phyloP scores from a whole-genome alignment of 1,140 invertebrate genomes.

The Bombus fervidus region DNA sequence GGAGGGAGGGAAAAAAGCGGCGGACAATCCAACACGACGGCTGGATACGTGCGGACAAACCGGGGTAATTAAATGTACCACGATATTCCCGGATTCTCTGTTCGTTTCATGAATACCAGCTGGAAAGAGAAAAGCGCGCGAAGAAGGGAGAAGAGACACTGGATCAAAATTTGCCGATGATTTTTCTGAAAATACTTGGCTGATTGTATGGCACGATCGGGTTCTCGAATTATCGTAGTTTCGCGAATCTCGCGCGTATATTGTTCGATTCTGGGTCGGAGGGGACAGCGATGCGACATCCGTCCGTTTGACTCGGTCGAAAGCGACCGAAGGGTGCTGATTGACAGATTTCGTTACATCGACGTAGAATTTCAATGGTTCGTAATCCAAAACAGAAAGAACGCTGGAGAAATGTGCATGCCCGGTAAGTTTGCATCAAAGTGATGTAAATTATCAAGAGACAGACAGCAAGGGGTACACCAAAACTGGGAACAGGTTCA shows the following conservation, averaged over 20 bases:
- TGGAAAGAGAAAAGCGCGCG: not conserved
- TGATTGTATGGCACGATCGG: constrained; percentile 55
- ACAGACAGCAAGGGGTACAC: not conserved
- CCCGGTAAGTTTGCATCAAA: constrained; percentile 1
- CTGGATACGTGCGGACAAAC: constrained; percentile 53
- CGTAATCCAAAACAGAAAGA: not conserved
- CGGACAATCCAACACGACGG: constrained; percentile 42
- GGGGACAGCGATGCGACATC: not conserved
- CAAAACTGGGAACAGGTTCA: not conserved
- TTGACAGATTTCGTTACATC: constrained; percentile 26
- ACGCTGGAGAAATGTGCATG: too few species aligned
- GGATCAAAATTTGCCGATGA: constrained; percentile 32
- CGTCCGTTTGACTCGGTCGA: too few species aligned
- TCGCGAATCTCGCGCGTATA: not conserved
- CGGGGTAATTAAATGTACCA: constrained; percentile 63
- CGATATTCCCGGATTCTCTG: constrained; percentile 16
- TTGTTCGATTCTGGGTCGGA: not conserved
- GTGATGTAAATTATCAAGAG: constrained; percentile 22
- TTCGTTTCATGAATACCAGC: constrained; percentile 6
- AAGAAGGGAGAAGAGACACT: not conserved
- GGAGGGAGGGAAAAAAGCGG: constrained; percentile 34
- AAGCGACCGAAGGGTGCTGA: not conserved
- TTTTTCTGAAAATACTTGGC: constrained; percentile 53
- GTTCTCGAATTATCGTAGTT: constrained; percentile 6
- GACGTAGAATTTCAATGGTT: not conserved